Base-by-base conservation (phyloP, 2,113 vertebrate genomes). In the Edolisoma coerulescens region DNA sequence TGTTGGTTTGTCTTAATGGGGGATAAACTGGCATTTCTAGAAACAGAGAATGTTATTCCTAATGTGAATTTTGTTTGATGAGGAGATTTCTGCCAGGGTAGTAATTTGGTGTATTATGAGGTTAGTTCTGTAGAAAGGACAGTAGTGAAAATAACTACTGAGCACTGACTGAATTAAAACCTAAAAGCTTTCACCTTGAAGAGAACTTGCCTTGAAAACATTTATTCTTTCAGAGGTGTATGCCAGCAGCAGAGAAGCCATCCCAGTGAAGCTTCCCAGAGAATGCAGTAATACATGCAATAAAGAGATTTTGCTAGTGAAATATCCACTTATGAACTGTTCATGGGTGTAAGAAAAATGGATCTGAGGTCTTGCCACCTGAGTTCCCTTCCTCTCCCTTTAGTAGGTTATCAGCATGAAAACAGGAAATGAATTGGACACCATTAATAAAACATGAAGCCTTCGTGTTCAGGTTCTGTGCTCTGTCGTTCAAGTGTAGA, bases 401-500 rank as follows among this genome's bases (percentile, higher is more conserved):
- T 71, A 4, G 97, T 59, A 94, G 97, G 97, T 98, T 98, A 98
- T 98, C 98, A 98, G 98, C 97, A 94, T 98, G 98, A 98, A 98
- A 97, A 97, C 98, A 98, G 98, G 97, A 97, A 98, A 96, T 54
- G 96, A 94, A 96, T 97, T 96, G 98, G 98, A 95, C 93, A 95
- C 96, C 95, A 98, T 98, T 97, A 98, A 98, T 98, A 98, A 98
- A 98, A 98, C 98, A 98, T 98, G 98, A 98, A 97, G 96, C 84
- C 67, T 78, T 42, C 57, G 75, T 96, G 97, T 93, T 97, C 94
- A 65, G 89, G 91, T 61, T 93, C 89, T 90, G 95, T 80, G 96
- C 97, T 96, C 97, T 95, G 91, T 54, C 7, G 20, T 95, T 96
- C 81, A 54, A 93, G 94, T 90, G 95, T 64, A 87, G 61, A 32